Conservation (phyloP, 2,113 vertebrate species). For the Tetrax tetrax region DNA sequence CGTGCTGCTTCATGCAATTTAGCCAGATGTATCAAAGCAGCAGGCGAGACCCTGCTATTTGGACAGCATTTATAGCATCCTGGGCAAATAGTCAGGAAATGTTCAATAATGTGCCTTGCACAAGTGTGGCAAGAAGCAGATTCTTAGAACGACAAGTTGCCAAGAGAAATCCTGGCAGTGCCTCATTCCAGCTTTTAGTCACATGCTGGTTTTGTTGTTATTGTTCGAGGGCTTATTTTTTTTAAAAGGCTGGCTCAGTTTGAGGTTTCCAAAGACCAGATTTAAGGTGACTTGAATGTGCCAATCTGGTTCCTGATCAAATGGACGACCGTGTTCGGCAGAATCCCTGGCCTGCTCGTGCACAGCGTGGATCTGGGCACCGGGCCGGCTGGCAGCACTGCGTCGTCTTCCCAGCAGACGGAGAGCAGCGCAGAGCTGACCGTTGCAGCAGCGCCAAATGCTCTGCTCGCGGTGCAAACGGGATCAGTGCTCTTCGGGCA, state of each 20-base stretch:
- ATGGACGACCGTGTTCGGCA: not conserved
- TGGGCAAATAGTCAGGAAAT: constrained; percentile 72
- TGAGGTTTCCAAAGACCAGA: not conserved
- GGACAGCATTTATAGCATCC: constrained; percentile 67
- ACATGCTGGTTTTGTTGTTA: constrained; percentile 54
- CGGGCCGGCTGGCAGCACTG: not conserved
- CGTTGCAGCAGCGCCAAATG: not conserved
- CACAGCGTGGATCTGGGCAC: not conserved
- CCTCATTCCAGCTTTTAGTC: constrained; percentile 16
- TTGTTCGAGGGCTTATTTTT: constrained; percentile 37
- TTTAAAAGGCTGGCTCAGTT: not conserved
- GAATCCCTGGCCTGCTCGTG: accelerated
- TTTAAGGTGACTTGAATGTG: not conserved
- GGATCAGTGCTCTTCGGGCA: not conserved
- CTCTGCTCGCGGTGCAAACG: not conserved
- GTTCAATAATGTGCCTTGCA: constrained; percentile 71
- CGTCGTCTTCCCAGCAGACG: not conserved
- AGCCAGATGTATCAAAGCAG: constrained; percentile 63
- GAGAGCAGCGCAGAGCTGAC: not conserved
- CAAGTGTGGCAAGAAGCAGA: constrained; percentile 63
- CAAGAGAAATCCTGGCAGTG: constrained; percentile 56
- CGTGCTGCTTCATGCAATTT: constrained; percentile 49
- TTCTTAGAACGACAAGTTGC: not conserved
- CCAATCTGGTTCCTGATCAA: not conserved
- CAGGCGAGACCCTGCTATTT: constrained; percentile 55